These are phyloP conservation scores for Melanogrammus aeglefinus DNA, from an alignment of 2,797 vertebrate species.

Conservation along the genomic window DNA sequence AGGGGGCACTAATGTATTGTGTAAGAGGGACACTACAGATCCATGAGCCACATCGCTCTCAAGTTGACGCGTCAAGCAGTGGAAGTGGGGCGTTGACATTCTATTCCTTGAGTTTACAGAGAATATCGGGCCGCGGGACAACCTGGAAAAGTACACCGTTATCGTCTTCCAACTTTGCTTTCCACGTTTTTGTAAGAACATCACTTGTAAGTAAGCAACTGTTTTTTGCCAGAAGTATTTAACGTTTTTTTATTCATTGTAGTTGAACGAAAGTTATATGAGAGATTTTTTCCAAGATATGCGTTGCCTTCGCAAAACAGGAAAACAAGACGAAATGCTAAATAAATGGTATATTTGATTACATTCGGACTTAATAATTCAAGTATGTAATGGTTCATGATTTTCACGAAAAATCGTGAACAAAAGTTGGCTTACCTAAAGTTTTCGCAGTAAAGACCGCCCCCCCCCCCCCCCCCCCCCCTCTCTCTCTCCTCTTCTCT, in stretches of 20 bases:
- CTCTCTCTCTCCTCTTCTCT: neutral
- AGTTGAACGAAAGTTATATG: neutral
- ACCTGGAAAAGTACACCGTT: slow-evolving; percentile 21
- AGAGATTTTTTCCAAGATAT: neutral
- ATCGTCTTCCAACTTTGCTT: slow-evolving; percentile 11
- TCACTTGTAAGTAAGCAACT: slow-evolving; percentile 3
- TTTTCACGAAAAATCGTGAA: neutral
- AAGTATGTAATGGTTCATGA: neutral
- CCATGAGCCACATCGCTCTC: slow-evolving; percentile 22
- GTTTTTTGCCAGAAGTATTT: neutral
- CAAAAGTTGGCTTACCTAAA: neutral
- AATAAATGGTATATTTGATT: neutral
- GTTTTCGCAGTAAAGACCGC: slow-evolving; percentile 2
- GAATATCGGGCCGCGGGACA: slow-evolving; percentile 34
- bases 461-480: neutral
- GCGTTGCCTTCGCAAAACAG: neutral
- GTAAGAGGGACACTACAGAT: slow-evolving; percentile 16
- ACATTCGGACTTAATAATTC: neutral
- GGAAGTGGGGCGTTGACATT: slow-evolving; percentile 67
- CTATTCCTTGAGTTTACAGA: slow-evolving; percentile 23
- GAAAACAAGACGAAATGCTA: neutral
- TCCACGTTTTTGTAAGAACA: slow-evolving; percentile 1
- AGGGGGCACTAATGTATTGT: slow-evolving; percentile 23
- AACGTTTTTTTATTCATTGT: slow-evolving; percentile 1
- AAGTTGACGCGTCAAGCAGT: slow-evolving; percentile 36